Conservation (phyloP, 1,140 invertebrate species). For the Atta cephalotes region DNA sequence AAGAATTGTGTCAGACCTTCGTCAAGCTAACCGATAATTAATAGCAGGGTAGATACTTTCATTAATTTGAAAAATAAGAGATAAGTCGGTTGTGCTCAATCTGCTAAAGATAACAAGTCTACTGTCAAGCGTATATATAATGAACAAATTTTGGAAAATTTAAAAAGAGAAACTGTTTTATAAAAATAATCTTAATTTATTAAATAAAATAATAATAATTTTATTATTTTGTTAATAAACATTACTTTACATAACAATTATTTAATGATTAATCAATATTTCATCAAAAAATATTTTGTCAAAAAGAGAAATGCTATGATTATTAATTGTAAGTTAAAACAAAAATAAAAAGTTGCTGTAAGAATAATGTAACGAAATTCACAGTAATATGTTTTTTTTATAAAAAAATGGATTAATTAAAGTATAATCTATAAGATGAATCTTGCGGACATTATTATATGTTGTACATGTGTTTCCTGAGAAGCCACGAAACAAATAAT, state of each 20-base stretch:
- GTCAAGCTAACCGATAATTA: slow-evolving; percentile 43
- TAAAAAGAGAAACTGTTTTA: not conserved
- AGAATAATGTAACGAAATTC: not conserved
- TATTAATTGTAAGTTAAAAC: not conserved
- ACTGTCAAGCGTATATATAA: not conserved
- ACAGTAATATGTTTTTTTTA: not conserved
- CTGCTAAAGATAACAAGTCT: not conserved
- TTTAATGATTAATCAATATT: not conserved
- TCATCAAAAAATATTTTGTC: not conserved
- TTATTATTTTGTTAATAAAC: not conserved
- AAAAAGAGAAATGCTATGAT: not conserved
- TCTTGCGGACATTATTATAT: not conserved
- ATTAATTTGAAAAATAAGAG: slow-evolving; percentile 35
- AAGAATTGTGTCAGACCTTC: slow-evolving; percentile 49
- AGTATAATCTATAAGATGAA: not conserved
- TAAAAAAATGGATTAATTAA: slow-evolving; percentile 26
- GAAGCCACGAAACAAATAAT: slow-evolving; percentile 59
- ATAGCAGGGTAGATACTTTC: not conserved
- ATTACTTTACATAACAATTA: not conserved
- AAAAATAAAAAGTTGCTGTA: not conserved
- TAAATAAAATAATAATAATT: slow-evolving; percentile 21
- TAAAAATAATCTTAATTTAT: not conserved
- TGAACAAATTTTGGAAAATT: not conserved
- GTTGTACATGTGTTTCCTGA: not conserved
- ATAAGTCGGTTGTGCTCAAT: not conserved